Evolutionary conservation across 2,888 invertebrate species (phyloP), one percentile per base, ranked within the genome.

Genomic region (Hydriomena furcata): DNA sequence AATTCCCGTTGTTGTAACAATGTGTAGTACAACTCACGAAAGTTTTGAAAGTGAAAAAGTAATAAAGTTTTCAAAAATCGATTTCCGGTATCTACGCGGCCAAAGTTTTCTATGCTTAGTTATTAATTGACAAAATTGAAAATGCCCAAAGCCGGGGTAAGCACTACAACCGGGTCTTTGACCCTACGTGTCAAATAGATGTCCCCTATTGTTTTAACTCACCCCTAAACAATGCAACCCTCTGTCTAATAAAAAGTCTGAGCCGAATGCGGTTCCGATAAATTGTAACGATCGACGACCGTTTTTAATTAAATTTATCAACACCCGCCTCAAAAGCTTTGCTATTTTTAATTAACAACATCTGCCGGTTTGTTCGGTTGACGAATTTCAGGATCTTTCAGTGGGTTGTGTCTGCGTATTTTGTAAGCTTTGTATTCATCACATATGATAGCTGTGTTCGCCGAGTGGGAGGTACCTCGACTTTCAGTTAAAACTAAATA

Each of bases 291-390:
- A 44, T 49, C 37, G 52, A 37, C 54, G 55, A 56, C 63, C 59
- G 63, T 59, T 48, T 71, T 76, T 77, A 73, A 76, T 79, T 78
- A 78, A 77, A 75, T 77, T 69, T 65, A 65, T 69, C 66, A 68
- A 76, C 67, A 63, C 63, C 66, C 62, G 2, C 55, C 59, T 38
- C 43, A 47, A 36, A 61, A 58, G 59, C 53, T 41, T 45, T 38
- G 55, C 52, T 68, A 68, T 69, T 79, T 73, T 71, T 71, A 73
- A 78, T 75, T 73, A 74, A 65, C 68, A 61, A 61, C 61, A 52
- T 50, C 47, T 56, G 58, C 59, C 41, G 55, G 53, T 40, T 52
- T 58, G 58, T 60, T 60, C 45, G 53, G 58, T 47, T 48, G 57
- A 59, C 61, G 52, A 46, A 48, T 53, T 61, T 54, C 44, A 45